phyloP scores from a whole-genome alignment of 1,140 invertebrate species.

The Nilaparvata lugens region DNA sequence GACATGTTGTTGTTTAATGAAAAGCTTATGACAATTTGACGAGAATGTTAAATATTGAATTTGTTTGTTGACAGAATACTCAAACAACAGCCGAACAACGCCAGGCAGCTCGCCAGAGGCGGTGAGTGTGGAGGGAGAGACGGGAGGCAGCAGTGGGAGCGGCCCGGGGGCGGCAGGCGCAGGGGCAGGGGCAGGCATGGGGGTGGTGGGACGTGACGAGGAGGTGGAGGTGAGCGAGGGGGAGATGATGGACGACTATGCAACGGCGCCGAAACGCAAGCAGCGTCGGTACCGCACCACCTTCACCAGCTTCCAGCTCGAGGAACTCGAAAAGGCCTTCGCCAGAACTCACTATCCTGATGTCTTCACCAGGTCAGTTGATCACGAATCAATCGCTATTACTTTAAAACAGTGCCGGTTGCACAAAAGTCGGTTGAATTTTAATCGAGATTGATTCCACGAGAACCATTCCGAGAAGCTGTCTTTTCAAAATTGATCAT shows the following conservation, averaged over 20 bases:
- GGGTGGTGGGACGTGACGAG: constrained; percentile 12
- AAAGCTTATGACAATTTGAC: too few relatives aligned
- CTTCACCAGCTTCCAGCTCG: constrained; percentile 90
- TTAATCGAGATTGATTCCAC: too few relatives aligned
- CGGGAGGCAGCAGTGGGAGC: neutral
- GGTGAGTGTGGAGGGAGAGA: constrained; percentile 1
- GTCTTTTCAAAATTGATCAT: too few relatives aligned
- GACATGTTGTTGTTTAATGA: too few relatives aligned
- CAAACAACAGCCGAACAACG: neutral
- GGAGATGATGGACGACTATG: constrained; percentile 64
- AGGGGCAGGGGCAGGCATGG: constrained; percentile 9
- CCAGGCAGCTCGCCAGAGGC: neutral
- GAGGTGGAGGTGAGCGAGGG: constrained; percentile 60
- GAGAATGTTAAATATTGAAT: too few relatives aligned
- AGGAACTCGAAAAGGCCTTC: constrained; percentile 96
- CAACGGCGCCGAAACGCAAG: constrained; percentile 70
- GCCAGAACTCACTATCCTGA: constrained; percentile 96
- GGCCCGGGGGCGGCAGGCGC: neutral
- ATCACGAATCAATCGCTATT: too few relatives aligned
- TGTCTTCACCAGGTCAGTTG: constrained; percentile 85
- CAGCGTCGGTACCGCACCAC: constrained; percentile 87
- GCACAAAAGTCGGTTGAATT: too few relatives aligned
- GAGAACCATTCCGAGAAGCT: too few relatives aligned
- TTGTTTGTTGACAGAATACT: neutral
- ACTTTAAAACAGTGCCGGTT: too few relatives aligned